These are phyloP conservation scores for Palythoa grandiflora DNA, from an alignment of 92 coral and sea anemone genomes.

Conservation along the genomic window DNA sequence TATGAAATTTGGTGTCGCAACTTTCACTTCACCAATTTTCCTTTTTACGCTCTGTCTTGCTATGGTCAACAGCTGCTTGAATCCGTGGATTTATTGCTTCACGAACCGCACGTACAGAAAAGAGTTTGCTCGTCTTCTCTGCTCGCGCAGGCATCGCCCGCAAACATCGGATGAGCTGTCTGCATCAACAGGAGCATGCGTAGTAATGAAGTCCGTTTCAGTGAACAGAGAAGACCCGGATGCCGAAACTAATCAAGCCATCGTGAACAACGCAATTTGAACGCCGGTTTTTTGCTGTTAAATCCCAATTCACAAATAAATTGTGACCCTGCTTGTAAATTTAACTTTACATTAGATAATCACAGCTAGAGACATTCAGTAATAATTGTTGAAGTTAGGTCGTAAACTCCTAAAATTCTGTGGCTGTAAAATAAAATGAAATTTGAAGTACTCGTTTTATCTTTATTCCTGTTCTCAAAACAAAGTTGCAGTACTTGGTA, in stretches of 20 bases:
- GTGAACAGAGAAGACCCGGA: neutral
- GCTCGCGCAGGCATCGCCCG: neutral
- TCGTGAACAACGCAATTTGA: neutral
- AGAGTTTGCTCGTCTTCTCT: conserved; percentile 15
- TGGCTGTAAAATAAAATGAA: too few species aligned
- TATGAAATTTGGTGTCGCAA: conserved; percentile 1
- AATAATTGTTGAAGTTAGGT: too few species aligned
- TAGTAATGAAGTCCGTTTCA: conserved; percentile 4
- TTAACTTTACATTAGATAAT: too few species aligned
- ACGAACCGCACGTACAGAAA: conserved; percentile 23
- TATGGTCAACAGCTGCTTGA: conserved; percentile 36
- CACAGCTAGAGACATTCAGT: too few species aligned
- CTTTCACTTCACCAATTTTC: conserved; percentile 2
- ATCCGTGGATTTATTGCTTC: conserved; percentile 34
- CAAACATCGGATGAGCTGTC: conserved; percentile 2
- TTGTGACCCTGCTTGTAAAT: too few species aligned
- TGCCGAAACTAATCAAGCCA: neutral
- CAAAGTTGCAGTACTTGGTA: too few species aligned
- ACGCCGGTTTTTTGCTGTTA: neutral
- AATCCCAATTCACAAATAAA: neutral
- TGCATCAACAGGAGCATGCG: neutral
- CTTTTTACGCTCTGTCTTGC: neutral
- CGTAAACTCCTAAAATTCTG: too few species aligned
- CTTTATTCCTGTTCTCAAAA: too few species aligned
- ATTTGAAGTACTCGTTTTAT: too few species aligned